Percentiles rank a stretch among this genome's conserved stretches.
Conservation (phyloP, 2,113 vertebrate species). For the Vulpes ferrilata region DNA sequence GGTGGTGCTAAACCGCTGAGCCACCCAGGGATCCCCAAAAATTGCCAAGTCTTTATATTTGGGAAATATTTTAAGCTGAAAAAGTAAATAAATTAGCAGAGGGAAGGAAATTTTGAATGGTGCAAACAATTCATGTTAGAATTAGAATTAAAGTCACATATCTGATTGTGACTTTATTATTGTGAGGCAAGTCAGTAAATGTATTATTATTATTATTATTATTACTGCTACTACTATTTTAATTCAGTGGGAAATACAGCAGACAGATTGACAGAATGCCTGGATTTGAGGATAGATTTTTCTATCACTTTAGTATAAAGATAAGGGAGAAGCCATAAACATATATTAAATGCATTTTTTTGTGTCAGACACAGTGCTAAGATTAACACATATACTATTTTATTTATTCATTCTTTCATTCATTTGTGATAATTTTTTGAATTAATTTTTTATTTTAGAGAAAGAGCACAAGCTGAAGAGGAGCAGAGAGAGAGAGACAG, state of each 20-base stretch:
- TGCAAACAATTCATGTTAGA: background rate
- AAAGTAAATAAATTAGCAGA: background rate
- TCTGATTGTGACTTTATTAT: background rate
- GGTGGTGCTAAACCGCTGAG: no score
- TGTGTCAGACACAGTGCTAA: background rate
- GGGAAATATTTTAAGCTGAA: background rate
- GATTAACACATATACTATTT: background rate
- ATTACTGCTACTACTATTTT: background rate
- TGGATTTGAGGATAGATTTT: background rate
- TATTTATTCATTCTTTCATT: background rate
- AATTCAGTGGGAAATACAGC: background rate
- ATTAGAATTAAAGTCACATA: background rate
- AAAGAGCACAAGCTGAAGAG: background rate
- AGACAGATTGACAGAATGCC: background rate
- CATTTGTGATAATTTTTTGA: background rate
- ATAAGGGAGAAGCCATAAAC: background rate
- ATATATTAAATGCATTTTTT: background rate
- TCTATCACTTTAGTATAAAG: background rate
- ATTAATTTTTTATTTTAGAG: background rate
- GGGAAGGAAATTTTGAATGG: background rate
- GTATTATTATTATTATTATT: background rate
- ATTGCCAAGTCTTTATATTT: background rate
- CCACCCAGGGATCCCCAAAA: background rate
- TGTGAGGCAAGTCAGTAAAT: background rate
- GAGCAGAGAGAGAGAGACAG: background rate